Evolutionary conservation across 92 coral and sea anemone genomes (phyloP), one percentile per base, ranked within the genome.

Genomic region (Epizoanthus stellaris): DNA sequence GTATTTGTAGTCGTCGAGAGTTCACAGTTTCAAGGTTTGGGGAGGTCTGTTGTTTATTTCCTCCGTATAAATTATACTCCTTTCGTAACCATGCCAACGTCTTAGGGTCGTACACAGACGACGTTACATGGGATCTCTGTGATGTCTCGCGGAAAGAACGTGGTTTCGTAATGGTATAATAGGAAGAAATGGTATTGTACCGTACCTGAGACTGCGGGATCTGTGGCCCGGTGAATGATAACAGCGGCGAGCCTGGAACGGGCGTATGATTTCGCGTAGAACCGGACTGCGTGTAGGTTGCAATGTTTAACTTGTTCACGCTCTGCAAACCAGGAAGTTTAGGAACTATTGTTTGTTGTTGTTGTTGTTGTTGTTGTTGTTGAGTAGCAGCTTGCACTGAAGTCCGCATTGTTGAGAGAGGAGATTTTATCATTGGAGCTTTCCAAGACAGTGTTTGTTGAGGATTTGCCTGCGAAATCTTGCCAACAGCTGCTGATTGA

Each of bases 71-170:
- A 21, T 58, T 79, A 12, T 79, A 79, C 49, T 79, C 72, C 47
- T 63, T 42, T 64, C 83, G 59, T 63, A 79, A 79, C 83, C 83
- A 79, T 20, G 83, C 83, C 83, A 79, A 79, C 73, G 83, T 61
- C 62, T 21, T 63, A 3, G 83, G 83, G 70, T 79, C 17, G 58
- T 79, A 79, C 60, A 79, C 83, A 11, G 72, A 42, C 61, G 83
- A 79, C 13, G 59, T 25, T 45, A 79, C 21, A 70, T 64, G 6
- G 23, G 12, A 42, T 79, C 34, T 63, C 73, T 64, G 83, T 42
- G 30, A 0, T 6, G 67, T 63, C 16, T 45, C 47, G 61, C 45
- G 58, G n/a, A 59, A 45, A 5, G 23, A 16, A 4, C 16, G 82
- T 25, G 56, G 73, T 38, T 4, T 19, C 17, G 83, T 79, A 38